phyloP scores from a whole-genome alignment of 1,140 invertebrate genomes.

The Xylocopa sonorina region DNA sequence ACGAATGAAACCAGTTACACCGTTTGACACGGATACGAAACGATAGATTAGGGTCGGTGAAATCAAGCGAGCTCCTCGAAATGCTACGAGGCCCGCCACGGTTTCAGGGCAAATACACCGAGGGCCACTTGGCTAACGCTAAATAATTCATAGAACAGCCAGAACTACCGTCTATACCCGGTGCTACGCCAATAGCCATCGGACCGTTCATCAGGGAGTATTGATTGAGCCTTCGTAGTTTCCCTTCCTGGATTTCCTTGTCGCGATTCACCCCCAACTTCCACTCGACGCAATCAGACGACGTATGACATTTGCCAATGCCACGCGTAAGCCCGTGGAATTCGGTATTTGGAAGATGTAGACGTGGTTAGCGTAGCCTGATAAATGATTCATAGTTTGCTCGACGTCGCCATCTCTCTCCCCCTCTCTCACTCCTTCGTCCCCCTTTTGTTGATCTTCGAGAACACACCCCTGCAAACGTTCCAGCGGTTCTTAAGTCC shows the following conservation, averaged over 20 bases:
- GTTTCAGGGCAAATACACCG: constrained; percentile 71
- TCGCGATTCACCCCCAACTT: constrained; percentile 28
- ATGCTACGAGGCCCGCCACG: constrained; percentile 44
- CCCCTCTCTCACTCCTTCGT: too few relatives aligned
- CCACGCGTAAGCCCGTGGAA: neutral
- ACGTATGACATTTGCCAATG: constrained; percentile 47
- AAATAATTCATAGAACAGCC: constrained; percentile 74
- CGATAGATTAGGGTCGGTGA: constrained; percentile 53
- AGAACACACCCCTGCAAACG: too few relatives aligned
- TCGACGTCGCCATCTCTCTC: neutral
- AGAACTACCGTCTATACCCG: constrained; percentile 45
- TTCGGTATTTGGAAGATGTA: neutral
- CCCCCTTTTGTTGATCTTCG: neutral
- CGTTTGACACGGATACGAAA: constrained; percentile 33
- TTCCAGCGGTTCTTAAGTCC: neutral
- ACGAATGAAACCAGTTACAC: constrained; percentile 28
- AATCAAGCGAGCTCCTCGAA: constrained; percentile 59
- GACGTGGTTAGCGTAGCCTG: neutral
- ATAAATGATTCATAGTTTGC: constrained; percentile 34
- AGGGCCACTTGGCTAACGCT: constrained; percentile 71
- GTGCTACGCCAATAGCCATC: constrained; percentile 63
- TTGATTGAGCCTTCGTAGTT: constrained; percentile 61
- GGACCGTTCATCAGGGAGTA: constrained; percentile 64
- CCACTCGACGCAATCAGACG: constrained; percentile 35
- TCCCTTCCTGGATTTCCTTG: constrained; percentile 36